A percentile compares a stretch with the other conserved stretches of the same genome.
phyloP scores from a whole-genome alignment of 2,888 invertebrate genomes.

The Eremobia ochroleuca region DNA sequence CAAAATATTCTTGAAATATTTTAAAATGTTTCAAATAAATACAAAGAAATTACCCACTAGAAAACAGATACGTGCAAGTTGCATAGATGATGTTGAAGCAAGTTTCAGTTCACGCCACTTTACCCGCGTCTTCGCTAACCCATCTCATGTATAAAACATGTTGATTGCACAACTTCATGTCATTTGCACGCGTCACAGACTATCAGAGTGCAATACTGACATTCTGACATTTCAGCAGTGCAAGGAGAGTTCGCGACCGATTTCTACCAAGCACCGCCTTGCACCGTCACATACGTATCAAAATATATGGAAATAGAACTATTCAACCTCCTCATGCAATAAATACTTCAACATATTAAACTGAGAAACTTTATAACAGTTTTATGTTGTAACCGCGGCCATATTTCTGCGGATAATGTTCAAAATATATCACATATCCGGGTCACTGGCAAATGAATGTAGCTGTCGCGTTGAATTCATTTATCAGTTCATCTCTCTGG shows the following conservation, averaged over 20 bases:
- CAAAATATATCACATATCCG: slow-evolving; percentile 59
- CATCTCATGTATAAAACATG: slow-evolving; percentile 47
- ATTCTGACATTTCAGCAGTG: slow-evolving; percentile 55
- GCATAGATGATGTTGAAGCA: background rate
- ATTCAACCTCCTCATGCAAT: slow-evolving; percentile 42
- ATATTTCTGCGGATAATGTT: slow-evolving; percentile 36
- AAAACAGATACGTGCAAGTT: slow-evolving; percentile 2
- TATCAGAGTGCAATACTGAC: slow-evolving; percentile 39
- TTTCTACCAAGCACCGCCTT: slow-evolving; percentile 62
- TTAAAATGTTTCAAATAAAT: background rate
- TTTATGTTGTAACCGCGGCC: slow-evolving; percentile 23
- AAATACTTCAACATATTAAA: slow-evolving; percentile 39
- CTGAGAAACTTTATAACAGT: slow-evolving; percentile 29
- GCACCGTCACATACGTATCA: slow-evolving; percentile 52
- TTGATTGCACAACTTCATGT: slow-evolving; percentile 39
- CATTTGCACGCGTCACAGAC: slow-evolving; percentile 38
- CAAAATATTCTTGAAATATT: background rate
- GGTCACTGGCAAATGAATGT: slow-evolving; percentile 62
- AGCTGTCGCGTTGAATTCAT: slow-evolving; percentile 48
- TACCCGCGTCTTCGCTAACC: slow-evolving; percentile 25
- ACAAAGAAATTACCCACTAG: background rate
- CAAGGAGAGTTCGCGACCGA: slow-evolving; percentile 40
- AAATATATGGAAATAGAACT: slow-evolving; percentile 16
- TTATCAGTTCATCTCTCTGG: slow-evolving; percentile 60
- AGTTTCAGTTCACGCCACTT: slow-evolving; percentile 12